A percentile compares a stretch with the other conserved stretches of the same genome.
These are phyloP conservation scores for Pygoscelis antarcticus DNA, from an alignment of 2,113 vertebrate genomes.

Conservation along the genomic window DNA sequence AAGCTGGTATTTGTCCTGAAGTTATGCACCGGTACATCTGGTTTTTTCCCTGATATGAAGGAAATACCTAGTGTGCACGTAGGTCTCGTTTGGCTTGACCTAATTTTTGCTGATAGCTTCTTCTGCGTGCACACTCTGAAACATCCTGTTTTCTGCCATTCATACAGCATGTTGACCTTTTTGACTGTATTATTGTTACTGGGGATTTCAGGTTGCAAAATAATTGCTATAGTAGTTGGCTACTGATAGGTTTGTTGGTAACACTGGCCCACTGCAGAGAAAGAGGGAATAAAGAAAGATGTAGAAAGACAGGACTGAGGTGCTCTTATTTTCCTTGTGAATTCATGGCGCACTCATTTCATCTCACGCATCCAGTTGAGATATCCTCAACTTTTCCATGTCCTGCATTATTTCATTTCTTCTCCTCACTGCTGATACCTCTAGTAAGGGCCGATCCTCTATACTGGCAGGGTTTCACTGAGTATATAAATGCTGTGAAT, in stretches of 20 bases:
- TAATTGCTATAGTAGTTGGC: neutral
- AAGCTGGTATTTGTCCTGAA: neutral
- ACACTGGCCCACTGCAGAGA: neutral
- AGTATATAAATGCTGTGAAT: neutral
- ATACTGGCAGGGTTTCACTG: neutral
- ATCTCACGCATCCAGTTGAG: neutral
- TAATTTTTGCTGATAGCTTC: neutral
- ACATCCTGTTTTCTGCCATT: neutral
- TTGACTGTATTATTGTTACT: neutral
- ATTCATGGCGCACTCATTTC: neutral
- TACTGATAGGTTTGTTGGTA: neutral
- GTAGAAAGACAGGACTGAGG: neutral
- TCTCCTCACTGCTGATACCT: neutral
- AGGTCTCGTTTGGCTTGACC: neutral
- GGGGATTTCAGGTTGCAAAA: neutral
- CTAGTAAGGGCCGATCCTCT: neutral
- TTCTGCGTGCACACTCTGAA: neutral
- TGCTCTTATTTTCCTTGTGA: neutral
- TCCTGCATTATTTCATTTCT: neutral
- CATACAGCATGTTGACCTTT: accelerated
- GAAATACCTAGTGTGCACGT: neutral
- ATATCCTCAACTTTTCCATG: neutral
- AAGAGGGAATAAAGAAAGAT: neutral
- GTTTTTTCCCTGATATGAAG: neutral
- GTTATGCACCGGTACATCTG: neutral